A percentile compares a stretch with the other conserved stretches of the same genome.
phyloP scores from a whole-genome alignment of 2,888 invertebrate species.

The Apomyelois bistriatella region DNA sequence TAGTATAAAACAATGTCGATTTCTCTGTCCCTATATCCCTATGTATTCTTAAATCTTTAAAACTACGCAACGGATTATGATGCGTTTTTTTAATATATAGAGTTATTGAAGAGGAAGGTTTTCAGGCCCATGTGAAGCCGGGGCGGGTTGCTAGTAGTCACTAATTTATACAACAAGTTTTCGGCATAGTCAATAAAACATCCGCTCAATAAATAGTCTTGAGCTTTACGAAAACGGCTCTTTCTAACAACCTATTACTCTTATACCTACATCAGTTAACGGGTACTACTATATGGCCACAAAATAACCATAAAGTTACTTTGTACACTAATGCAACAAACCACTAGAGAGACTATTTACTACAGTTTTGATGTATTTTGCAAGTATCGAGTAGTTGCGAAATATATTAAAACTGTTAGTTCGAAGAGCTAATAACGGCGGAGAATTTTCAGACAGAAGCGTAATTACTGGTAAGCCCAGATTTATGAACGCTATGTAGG shows the following conservation, averaged over 20 bases:
- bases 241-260: slow-evolving; percentile 1
- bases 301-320: slow-evolving; percentile 6
- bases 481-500: too few species aligned
- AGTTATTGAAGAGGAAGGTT: not conserved
- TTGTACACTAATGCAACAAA: slow-evolving; percentile 6
- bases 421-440: slow-evolving; percentile 2
- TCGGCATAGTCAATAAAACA: not conserved
- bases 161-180: too few species aligned
- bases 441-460: slow-evolving; percentile 2
- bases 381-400: slow-evolving; percentile 5
- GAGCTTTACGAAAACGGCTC: not conserved
- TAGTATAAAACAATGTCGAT: too few species aligned
- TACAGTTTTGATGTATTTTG: slow-evolving; percentile 5
- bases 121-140: too few species aligned
- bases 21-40: too few species aligned
- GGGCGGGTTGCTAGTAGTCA: too few species aligned
- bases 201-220: not conserved
- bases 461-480: not conserved
- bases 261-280: slow-evolving; percentile 4
- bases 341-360: slow-evolving; percentile 1
- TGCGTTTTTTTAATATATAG: not conserved
- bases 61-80: too few species aligned
- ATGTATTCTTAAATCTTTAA: too few species aligned
- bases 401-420: not conserved
- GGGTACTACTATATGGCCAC: slow-evolving; percentile 1